Evolutionary conservation across 2,888 invertebrate species (phyloP).

Genomic region (Phaedon cochleariae): DNA sequence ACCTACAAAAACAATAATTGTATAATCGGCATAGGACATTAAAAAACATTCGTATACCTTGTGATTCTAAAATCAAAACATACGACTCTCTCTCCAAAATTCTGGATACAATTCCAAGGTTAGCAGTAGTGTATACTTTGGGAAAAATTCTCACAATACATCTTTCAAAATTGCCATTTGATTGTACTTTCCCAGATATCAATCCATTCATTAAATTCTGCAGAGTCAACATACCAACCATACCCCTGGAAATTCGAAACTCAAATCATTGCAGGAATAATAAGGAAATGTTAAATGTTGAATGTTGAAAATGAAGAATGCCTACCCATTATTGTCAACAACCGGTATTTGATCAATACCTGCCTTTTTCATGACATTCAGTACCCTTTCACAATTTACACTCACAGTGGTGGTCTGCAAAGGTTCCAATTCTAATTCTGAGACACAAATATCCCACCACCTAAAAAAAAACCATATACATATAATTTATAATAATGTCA

Average conservation of each 20-base stretch:
- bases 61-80: constrained; percentile 71
- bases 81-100: constrained; percentile 83
- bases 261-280: not conserved
- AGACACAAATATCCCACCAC: constrained; percentile 81
- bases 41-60: constrained; percentile 41
- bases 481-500: too few species aligned
- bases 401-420: constrained; percentile 65
- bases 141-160: constrained; percentile 77
- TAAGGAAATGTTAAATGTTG: too few species aligned
- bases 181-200: constrained; percentile 69
- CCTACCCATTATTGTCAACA: constrained; percentile 65
- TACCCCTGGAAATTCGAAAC: constrained; percentile 58
- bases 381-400: constrained; percentile 73
- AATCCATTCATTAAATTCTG: constrained; percentile 75
- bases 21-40: not conserved
- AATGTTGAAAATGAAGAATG: not conserved
- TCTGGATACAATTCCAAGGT: constrained; percentile 78
- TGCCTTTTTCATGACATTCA: constrained; percentile 72
- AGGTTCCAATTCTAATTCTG: constrained; percentile 67
- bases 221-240: constrained; percentile 76
- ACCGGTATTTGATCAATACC: constrained; percentile 75
- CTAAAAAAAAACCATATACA: too few species aligned
- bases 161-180: constrained; percentile 71
- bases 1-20: constrained; percentile 25
- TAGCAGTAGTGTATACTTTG: constrained; percentile 72